These are phyloP conservation scores for Pyrocephalus nanus DNA, from an alignment of 2,797 vertebrate genomes.

Conservation along the genomic window DNA sequence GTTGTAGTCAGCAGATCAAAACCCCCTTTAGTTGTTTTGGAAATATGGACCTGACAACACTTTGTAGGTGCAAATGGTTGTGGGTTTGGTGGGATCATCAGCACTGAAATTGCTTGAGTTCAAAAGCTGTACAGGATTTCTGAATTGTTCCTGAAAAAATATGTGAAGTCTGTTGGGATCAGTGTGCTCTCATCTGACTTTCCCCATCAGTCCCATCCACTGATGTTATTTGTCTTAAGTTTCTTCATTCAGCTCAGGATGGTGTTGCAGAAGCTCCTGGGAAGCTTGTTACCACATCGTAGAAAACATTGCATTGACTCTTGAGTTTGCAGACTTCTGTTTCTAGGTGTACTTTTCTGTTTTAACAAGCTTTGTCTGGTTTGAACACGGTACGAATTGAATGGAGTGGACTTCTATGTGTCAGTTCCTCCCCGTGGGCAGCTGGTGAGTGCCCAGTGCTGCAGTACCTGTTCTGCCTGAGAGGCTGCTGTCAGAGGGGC, in stretches of 20 bases:
- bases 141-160: conserved; percentile 4
- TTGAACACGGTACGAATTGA: background rate
- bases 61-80: conserved; percentile 20
- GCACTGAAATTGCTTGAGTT: background rate
- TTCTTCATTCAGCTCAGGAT: background rate
- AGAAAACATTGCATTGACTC: background rate
- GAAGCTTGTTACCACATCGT: background rate
- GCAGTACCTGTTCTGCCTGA: background rate
- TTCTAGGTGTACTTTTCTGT: background rate
- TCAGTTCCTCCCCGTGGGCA: background rate
- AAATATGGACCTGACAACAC: background rate
- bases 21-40: background rate
- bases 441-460: background rate
- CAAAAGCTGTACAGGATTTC: conserved; percentile 13
- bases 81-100: conserved; percentile 31
- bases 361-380: background rate
- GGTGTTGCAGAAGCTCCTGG: background rate
- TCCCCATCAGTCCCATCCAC: background rate
- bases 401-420: background rate
- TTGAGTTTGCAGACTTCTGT: background rate
- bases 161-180: background rate
- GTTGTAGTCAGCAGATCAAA: conserved; percentile 12
- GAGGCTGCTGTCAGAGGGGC: background rate
- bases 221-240: background rate
- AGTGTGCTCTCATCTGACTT: background rate